Evolutionary conservation across 1,140 invertebrate species (phyloP).

Genomic region (Saccostrea glomerata): DNA sequence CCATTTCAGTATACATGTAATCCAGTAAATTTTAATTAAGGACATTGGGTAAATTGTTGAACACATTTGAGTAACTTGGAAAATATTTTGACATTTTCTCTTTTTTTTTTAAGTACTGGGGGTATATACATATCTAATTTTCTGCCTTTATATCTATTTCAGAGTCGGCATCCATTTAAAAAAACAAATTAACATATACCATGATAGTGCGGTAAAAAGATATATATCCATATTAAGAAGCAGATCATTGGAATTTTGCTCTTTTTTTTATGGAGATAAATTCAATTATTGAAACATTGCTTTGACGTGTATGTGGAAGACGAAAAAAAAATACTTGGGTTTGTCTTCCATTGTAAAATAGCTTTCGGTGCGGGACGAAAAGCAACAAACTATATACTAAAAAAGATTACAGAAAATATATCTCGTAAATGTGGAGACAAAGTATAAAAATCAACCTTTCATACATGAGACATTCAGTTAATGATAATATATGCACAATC

Average conservation of each 20-base stretch:
- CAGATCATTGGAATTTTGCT: too few species aligned
- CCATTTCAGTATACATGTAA: background rate
- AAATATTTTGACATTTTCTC: background rate
- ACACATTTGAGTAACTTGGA: background rate
- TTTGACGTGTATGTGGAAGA: background rate
- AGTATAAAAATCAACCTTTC: background rate
- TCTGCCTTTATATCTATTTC: too few species aligned
- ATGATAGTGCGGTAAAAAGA: too few species aligned
- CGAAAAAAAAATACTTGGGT: background rate
- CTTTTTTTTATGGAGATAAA: background rate
- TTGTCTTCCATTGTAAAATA: background rate
- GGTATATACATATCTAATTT: background rate
- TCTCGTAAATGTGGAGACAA: slow-evolving; percentile 1
- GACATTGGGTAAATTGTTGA: background rate
- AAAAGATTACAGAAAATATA: background rate
- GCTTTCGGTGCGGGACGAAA: background rate
- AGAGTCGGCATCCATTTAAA: too few species aligned
- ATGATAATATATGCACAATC: background rate
- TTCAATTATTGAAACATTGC: background rate
- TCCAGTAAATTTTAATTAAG: background rate
- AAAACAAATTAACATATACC: too few species aligned
- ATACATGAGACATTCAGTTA: slow-evolving; percentile 22
- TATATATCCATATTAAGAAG: too few species aligned
- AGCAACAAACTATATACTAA: background rate
- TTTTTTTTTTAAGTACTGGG: background rate